These are phyloP conservation scores for Acleris cristana DNA, from an alignment of 2,888 invertebrate species.

Conservation along the genomic window DNA sequence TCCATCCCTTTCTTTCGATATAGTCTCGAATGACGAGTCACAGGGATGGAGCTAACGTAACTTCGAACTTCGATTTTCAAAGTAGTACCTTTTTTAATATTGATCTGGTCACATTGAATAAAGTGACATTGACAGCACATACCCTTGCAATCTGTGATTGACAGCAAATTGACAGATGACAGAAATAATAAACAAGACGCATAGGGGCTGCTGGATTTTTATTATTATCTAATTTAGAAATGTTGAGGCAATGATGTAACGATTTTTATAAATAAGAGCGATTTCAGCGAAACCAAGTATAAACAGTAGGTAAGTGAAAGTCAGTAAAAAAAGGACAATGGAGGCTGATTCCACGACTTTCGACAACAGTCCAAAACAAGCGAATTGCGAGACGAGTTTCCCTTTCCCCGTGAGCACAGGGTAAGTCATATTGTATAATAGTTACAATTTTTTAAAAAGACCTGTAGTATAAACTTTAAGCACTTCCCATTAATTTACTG, in stretches of 20 bases:
- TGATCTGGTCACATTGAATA: too few species aligned
- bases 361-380: constrained; percentile 58
- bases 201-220: neutral
- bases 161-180: too few species aligned
- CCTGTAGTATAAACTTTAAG: too few species aligned
- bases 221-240: neutral
- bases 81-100: too few species aligned
- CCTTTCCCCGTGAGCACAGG: constrained; percentile 63
- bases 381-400: constrained; percentile 51
- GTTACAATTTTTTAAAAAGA: neutral
- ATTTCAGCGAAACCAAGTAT: neutral
- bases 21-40: too few species aligned
- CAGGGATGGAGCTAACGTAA: too few species aligned
- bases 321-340: constrained; percentile 46
- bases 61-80: too few species aligned
- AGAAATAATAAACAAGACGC: neutral
- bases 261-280: neutral
- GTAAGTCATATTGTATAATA: constrained; percentile 48
- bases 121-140: too few species aligned
- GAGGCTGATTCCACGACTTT: constrained; percentile 80
- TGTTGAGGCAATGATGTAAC: neutral
- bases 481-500: too few species aligned
- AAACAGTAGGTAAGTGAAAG: neutral
- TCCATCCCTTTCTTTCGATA: too few species aligned
- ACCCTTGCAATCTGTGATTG: too few species aligned